A percentile compares a stretch with the other conserved stretches of the same genome.
Evolutionary conservation across 2,888 invertebrate genomes (phyloP).

Genomic region (Leptopilina drosophilae): DNA sequence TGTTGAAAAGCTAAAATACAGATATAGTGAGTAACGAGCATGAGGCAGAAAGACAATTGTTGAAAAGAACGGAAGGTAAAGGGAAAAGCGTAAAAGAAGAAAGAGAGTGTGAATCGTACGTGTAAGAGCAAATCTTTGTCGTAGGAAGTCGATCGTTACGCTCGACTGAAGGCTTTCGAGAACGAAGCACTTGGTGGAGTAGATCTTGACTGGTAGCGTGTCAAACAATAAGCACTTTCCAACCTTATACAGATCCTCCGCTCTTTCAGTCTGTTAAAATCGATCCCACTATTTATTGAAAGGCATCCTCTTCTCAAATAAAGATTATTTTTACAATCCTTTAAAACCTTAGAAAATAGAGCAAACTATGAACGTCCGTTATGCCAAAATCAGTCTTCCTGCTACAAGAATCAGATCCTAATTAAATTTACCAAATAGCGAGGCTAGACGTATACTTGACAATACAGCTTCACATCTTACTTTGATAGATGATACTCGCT

Average conservation of each 20-base stretch:
- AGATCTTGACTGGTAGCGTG: slow-evolving; percentile 62
- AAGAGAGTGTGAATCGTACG: slow-evolving; percentile 41
- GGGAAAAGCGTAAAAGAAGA: slow-evolving; percentile 10
- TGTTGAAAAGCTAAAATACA: not conserved
- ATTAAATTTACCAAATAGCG: too few species aligned
- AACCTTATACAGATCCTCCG: slow-evolving; percentile 11
- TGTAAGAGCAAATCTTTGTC: slow-evolving; percentile 72
- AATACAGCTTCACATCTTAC: too few species aligned
- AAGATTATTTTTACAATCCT: not conserved
- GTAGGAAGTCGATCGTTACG: slow-evolving; percentile 72
- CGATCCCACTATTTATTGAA: not conserved
- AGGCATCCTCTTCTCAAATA: not conserved
- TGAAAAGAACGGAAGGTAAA: slow-evolving; percentile 27
- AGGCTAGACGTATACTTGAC: too few species aligned
- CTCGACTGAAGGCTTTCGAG: slow-evolving; percentile 63
- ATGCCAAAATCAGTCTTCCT: too few species aligned
- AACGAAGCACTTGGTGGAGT: slow-evolving; percentile 59
- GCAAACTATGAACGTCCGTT: too few species aligned
- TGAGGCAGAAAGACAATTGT: not conserved
- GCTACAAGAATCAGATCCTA: too few species aligned
- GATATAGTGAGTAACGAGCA: not conserved
- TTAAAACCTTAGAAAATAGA: not conserved
- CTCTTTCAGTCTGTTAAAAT: slow-evolving; percentile 20
- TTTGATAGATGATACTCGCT: too few species aligned
- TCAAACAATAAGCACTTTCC: slow-evolving; percentile 56